Evolutionary conservation across 2,797 vertebrate genomes (phyloP).

Genomic region (Molossus alvarezi): DNA sequence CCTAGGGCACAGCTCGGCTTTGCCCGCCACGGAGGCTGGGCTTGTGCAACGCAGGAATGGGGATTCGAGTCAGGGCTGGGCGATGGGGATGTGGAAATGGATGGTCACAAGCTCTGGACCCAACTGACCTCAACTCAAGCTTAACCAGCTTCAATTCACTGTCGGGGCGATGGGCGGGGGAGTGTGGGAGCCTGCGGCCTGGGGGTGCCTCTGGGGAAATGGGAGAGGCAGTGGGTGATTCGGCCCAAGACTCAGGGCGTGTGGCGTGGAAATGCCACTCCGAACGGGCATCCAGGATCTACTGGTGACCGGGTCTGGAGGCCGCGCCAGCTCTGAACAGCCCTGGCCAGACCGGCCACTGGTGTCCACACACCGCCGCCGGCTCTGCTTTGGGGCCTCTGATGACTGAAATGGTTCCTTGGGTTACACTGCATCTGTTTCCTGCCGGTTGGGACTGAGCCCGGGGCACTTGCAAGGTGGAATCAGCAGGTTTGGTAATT

Average conservation of each 20-base stretch:
- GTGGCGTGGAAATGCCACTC: neutral
- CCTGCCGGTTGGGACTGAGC: neutral
- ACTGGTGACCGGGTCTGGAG: neutral
- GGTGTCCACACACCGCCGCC: neutral
- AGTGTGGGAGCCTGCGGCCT: neutral
- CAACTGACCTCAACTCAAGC: neutral
- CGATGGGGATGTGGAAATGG: neutral
- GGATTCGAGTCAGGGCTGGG: neutral
- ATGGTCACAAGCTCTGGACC: neutral
- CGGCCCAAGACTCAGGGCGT: rapidly evolving
- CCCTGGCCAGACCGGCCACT: neutral
- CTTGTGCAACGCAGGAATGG: neutral
- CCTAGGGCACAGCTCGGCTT: neutral
- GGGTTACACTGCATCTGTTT: rapidly evolving
- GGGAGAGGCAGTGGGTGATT: neutral
- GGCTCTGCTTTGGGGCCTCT: neutral
- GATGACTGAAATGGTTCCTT: neutral
- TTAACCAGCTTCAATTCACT: neutral
- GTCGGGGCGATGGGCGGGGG: rapidly evolving
- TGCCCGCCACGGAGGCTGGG: neutral
- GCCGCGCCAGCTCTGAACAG: neutral
- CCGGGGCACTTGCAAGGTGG: rapidly evolving
- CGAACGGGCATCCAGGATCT: neutral
- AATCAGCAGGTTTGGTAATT: neutral
- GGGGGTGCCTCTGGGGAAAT: rapidly evolving